Base-by-base conservation (phyloP, 2,888 invertebrate genomes). In the Folsomia manolachei region DNA sequence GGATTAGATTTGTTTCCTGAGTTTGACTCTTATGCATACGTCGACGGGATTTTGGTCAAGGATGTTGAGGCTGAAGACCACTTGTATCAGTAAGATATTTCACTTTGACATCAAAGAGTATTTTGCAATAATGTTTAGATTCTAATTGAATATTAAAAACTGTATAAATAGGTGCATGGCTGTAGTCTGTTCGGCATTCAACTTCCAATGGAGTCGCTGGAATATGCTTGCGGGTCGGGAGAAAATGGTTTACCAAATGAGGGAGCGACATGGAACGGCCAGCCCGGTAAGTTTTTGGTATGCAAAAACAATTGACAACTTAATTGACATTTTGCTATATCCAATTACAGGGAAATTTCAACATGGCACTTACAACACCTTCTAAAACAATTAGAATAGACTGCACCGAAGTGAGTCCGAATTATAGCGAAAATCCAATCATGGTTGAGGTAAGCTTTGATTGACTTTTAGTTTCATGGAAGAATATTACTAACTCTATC, bases 1-100 rank as follows among this genome's bases (percentile, higher is more conserved):
- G 92, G 93, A 0, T 89, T 93, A 70, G 93, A 94, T 81, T 86
- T 94, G 73, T 94, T 94, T 82, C 94, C 94, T 0, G 90, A 90
- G 67, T 88, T 88, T 79, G 94, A 94, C 83, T 82, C 81, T 1
- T 81, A 81, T 77, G 82, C 79, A 71, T 88, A 52, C 88, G 90
- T 81, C 87, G 89, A 78, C 90, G 91, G 83, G 2, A 81, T 84
- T 25, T 79, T 84, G n/a, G 77, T 82, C 51, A 87, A 87, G 76
- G 90, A 92, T 80, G 89, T 88, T 85, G 88, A 89, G 0, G 86
- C 89, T 82, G 92, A 93, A 83, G 87, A 88, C 75, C 93, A 93
- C 84, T 86, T 90, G 61, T 81, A 81, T 61, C 76, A 81, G 78
- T 79, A 69, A 73, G 66, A n/a, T 27, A n/a, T 61, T 9, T n/a